These are phyloP conservation scores for Meliscaeva auricollis DNA, from an alignment of 2,888 invertebrate genomes.

Conservation along the genomic window DNA sequence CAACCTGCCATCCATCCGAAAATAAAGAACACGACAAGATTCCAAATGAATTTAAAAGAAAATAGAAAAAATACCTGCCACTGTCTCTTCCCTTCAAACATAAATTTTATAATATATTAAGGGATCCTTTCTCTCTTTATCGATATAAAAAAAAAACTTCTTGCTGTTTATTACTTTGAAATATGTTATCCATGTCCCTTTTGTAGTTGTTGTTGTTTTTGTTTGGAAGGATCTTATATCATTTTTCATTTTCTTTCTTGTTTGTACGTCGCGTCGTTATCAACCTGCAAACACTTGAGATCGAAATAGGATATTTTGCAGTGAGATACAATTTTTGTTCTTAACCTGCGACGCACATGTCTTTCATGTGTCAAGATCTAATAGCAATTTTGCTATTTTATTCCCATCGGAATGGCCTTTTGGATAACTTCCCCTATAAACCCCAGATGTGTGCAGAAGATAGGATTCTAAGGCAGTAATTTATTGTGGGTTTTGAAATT, in stretches of 20 bases:
- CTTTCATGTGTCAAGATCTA: constrained; percentile 57
- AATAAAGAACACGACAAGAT: constrained; percentile 26
- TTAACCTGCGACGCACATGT: constrained; percentile 65
- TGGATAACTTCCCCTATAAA: constrained; percentile 18
- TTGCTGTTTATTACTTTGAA: constrained; percentile 59
- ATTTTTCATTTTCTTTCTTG: constrained; percentile 62
- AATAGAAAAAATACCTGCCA: constrained; percentile 35
- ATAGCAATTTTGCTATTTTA: constrained; percentile 47
- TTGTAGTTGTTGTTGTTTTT: constrained; percentile 56
- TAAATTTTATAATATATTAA: constrained; percentile 46
- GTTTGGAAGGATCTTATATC: constrained; percentile 67
- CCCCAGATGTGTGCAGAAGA: constrained; percentile 53
- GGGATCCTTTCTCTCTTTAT: constrained; percentile 34
- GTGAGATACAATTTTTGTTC: constrained; percentile 16
- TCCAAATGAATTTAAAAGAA: constrained; percentile 30
- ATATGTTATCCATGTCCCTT: constrained; percentile 38
- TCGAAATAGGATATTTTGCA: constrained; percentile 75
- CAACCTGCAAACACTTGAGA: constrained; percentile 75
- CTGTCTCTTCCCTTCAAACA: not conserved
- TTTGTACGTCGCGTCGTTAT: constrained; percentile 31
- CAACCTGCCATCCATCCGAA: constrained; percentile 50
- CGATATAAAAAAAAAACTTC: constrained; percentile 4
- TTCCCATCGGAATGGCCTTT: constrained; percentile 73
- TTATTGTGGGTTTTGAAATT: constrained; percentile 68
- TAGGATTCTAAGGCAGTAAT: constrained; percentile 58